phyloP scores from a whole-genome alignment of 2,888 invertebrate genomes.

The Rhagophthalmus giganteus region DNA sequence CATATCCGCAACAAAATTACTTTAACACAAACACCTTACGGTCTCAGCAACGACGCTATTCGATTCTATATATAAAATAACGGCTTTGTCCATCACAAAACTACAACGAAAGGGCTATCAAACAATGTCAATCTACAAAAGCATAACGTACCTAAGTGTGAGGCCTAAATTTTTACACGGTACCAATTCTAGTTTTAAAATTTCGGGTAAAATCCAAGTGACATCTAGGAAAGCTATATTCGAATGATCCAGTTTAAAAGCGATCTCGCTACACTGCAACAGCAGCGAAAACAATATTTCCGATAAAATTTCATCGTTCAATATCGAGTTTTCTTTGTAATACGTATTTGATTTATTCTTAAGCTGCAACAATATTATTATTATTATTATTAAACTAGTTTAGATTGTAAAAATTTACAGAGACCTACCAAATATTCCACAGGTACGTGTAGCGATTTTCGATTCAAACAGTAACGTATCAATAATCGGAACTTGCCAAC shows the following conservation, averaged over 20 bases:
- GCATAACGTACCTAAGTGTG: conserved; percentile 58
- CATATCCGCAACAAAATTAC: neutral
- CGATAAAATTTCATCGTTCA: conserved; percentile 66
- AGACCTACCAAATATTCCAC: conserved; percentile 57
- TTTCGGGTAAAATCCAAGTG: conserved; percentile 64
- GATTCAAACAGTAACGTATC: conserved; percentile 57
- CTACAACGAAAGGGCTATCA: conserved; percentile 49
- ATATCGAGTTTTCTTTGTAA: conserved; percentile 55
- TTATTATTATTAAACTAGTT: conserved; percentile 29
- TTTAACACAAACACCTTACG: conserved; percentile 58
- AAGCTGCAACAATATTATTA: conserved; percentile 7
- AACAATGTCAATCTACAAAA: conserved; percentile 6
- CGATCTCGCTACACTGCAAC: conserved; percentile 57
- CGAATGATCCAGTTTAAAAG: conserved; percentile 59
- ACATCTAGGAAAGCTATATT: conserved; percentile 66
- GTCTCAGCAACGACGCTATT: conserved; percentile 67
- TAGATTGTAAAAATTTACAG: too few species aligned
- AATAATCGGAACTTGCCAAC: conserved; percentile 58
- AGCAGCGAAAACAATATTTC: conserved; percentile 63
- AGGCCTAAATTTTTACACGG: conserved; percentile 66
- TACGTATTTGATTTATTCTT: conserved; percentile 37
- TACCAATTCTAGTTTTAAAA: conserved; percentile 61
- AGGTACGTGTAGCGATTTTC: conserved; percentile 60
- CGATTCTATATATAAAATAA: conserved; percentile 61
- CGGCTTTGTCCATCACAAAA: conserved; percentile 62